phyloP scores from a whole-genome alignment of 2,797 vertebrate genomes.

The Mormyrops boulengeri region DNA sequence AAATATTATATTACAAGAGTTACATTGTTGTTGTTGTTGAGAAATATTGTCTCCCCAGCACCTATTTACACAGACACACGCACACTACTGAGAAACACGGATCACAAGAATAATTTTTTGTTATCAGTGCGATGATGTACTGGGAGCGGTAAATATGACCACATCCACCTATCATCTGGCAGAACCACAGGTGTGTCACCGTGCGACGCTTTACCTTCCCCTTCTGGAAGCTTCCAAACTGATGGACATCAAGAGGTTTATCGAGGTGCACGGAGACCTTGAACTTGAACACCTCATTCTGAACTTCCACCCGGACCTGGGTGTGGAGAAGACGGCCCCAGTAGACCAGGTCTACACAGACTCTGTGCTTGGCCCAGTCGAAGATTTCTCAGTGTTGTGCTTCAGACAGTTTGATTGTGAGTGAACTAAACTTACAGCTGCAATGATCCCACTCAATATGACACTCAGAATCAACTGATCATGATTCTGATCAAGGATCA shows the following conservation, averaged over 20 bases:
- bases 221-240: slow-evolving; percentile 53
- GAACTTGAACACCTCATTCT: background rate
- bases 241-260: slow-evolving; percentile 35
- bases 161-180: slow-evolving; percentile 5
- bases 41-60: background rate
- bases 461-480: background rate
- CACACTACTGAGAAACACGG: background rate
- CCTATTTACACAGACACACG: background rate
- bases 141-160: background rate
- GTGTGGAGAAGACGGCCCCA: slow-evolving; percentile 42
- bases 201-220: slow-evolving; percentile 34
- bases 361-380: slow-evolving; percentile 15
- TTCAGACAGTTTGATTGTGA: slow-evolving; percentile 46
- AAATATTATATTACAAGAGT: background rate
- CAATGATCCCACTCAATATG: background rate
- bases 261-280: background rate
- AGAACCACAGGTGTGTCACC: slow-evolving; percentile 59
- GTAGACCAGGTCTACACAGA: slow-evolving; percentile 7
- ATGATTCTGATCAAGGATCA: background rate
- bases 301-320: slow-evolving; percentile 14
- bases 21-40: background rate
- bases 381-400: slow-evolving; percentile 46
- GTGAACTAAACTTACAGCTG: slow-evolving; percentile 22
- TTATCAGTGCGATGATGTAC: background rate
- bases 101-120: background rate